phyloP scores from a whole-genome alignment of 2,888 invertebrate species.

The Rhagonycha lutea region DNA sequence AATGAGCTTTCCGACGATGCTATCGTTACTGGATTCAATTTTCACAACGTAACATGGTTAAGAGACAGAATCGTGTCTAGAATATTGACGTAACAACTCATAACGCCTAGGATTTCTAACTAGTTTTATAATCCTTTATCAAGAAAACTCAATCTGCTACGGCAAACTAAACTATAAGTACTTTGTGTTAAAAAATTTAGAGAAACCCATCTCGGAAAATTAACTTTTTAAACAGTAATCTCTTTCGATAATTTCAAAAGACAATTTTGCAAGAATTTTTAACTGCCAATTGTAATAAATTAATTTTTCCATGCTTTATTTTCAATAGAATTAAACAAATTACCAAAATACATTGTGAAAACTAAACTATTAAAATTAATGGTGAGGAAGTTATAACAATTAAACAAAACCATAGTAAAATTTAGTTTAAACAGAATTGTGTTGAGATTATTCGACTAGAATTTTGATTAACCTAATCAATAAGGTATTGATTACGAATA shows the following conservation, averaged over 20 bases:
- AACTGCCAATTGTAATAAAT: not conserved
- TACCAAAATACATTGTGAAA: not conserved
- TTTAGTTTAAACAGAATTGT: not conserved
- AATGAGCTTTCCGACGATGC: slow-evolving; percentile 46
- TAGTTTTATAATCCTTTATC: slow-evolving; percentile 16
- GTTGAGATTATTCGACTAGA: not conserved
- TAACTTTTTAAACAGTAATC: not conserved
- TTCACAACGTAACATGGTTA: slow-evolving; percentile 54
- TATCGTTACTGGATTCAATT: slow-evolving; percentile 53
- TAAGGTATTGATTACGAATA: not conserved
- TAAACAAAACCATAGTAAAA: not conserved
- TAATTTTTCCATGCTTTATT: no score
- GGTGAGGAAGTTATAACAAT: not conserved
- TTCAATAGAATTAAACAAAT: not conserved
- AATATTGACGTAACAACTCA: slow-evolving; percentile 52
- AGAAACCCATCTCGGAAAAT: not conserved
- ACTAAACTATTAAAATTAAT: not conserved
- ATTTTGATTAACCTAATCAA: not conserved
- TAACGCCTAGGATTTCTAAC: slow-evolving; percentile 47
- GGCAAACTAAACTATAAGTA: not conserved
- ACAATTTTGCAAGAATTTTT: not conserved
- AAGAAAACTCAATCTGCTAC: slow-evolving; percentile 4
- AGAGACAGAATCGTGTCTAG: slow-evolving; percentile 52
- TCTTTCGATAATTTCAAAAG: not conserved
- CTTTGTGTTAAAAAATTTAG: not conserved